These are phyloP conservation scores for Callaeas wilsoni DNA, from an alignment of 2,113 vertebrate species.

Conservation along the genomic window DNA sequence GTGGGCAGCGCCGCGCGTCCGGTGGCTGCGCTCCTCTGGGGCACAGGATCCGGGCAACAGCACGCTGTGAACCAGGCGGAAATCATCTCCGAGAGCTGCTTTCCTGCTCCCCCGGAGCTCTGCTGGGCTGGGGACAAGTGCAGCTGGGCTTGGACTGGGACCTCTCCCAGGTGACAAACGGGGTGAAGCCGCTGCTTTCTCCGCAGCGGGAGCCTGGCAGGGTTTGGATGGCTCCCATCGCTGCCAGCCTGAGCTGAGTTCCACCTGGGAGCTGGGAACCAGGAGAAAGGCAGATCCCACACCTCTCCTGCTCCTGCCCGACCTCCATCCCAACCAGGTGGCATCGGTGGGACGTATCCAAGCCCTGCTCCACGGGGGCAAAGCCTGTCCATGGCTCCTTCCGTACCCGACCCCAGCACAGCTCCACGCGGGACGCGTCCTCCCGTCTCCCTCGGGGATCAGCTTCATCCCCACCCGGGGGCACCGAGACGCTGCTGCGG, in stretches of 20 bases:
- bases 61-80: accelerated
- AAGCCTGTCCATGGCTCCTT: background rate
- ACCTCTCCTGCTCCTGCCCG: background rate
- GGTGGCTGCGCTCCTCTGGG: background rate
- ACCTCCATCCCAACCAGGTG: accelerated
- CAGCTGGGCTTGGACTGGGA: background rate
- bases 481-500: accelerated
- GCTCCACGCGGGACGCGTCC: accelerated
- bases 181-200: background rate
- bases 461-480: accelerated
- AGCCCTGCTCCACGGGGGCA: accelerated
- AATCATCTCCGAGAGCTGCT: background rate
- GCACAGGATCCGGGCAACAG: background rate
- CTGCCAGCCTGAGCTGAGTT: background rate
- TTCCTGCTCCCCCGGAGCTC: background rate
- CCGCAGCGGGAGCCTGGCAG: accelerated
- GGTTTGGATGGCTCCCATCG: background rate
- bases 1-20: background rate
- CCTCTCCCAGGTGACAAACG: background rate
- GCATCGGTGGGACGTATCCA: accelerated
- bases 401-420: background rate
- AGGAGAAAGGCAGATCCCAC: background rate
- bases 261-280: background rate
- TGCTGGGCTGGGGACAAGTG: background rate
- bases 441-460: too few relatives aligned